These are phyloP conservation scores for Pipistrellus pipistrellus DNA, from an alignment of 2,797 vertebrate species.

Conservation along the genomic window DNA sequence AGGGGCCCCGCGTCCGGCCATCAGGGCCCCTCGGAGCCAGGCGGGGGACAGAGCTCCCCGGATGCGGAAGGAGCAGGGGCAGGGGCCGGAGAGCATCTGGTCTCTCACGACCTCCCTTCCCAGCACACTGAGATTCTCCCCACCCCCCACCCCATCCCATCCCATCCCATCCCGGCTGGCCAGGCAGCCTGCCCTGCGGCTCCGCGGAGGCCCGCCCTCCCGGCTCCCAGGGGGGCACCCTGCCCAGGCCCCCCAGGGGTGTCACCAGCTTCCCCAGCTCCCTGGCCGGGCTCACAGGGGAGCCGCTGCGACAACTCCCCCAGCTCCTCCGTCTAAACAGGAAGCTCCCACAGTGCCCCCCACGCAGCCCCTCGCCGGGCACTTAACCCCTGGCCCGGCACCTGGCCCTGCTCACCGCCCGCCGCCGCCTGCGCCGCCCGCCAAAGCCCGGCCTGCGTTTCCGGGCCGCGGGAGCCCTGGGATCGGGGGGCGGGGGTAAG, in stretches of 20 bases:
- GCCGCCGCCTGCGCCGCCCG: too few species aligned
- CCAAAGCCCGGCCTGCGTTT: background rate
- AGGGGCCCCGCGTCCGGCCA: too few species aligned
- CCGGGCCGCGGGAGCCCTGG: accelerated
- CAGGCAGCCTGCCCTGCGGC: background rate
- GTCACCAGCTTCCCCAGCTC: background rate
- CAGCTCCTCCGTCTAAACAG: slow-evolving; percentile 54
- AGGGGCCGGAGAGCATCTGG: background rate
- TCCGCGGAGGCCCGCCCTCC: background rate
- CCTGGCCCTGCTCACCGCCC: background rate
- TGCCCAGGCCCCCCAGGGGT: too few species aligned
- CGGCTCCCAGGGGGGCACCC: background rate
- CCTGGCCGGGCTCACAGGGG: background rate
- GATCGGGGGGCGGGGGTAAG: accelerated
- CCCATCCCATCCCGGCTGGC: too few species aligned
- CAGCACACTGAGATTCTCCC: background rate
- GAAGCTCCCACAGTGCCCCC: slow-evolving; percentile 15
- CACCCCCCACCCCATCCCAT: too few species aligned
- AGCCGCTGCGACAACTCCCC: background rate
- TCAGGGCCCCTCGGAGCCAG: too few species aligned
- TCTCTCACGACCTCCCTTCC: background rate
- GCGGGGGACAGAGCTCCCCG: too few species aligned
- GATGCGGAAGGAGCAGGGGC: background rate
- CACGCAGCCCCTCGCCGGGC: slow-evolving; percentile 14
- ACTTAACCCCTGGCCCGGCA: slow-evolving; percentile 62